Conservation (phyloP, 2,888 invertebrate genomes). For the Stratiomys singularior region DNA sequence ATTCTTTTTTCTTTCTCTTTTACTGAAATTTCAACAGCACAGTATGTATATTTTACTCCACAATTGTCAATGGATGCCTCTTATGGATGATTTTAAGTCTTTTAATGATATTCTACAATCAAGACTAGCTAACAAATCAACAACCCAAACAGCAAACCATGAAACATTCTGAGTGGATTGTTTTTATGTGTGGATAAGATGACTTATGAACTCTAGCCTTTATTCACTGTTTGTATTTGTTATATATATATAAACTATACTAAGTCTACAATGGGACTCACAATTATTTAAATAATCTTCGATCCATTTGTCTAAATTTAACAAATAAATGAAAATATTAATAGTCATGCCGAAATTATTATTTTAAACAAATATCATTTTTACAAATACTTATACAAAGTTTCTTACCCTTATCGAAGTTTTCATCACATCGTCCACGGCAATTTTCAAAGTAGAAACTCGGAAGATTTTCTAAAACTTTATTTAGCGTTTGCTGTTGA, state of each 20-base stretch:
- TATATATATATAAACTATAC: too few species aligned
- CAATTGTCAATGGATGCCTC: too few species aligned
- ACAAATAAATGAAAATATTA: slow-evolving; percentile 42
- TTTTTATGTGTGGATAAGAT: neutral
- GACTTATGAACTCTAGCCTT: slow-evolving; percentile 13
- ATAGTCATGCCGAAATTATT: slow-evolving; percentile 35
- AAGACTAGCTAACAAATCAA: too few species aligned
- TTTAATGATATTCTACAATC: too few species aligned
- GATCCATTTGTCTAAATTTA: slow-evolving; percentile 44
- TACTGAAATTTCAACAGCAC: too few species aligned
- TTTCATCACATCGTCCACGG: slow-evolving; percentile 77
- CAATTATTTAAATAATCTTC: slow-evolving; percentile 46
- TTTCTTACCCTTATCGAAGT: slow-evolving; percentile 62
- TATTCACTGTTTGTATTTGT: neutral
- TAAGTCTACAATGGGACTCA: slow-evolving; percentile 29
- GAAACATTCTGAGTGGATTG: neutral
- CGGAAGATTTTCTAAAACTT: slow-evolving; percentile 91
- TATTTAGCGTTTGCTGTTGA: slow-evolving; percentile 94
- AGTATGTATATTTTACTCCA: too few species aligned
- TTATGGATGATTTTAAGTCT: too few species aligned
- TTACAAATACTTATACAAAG: too few species aligned
- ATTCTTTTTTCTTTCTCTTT: too few species aligned
- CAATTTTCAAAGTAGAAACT: slow-evolving; percentile 94
- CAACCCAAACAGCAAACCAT: neutral
- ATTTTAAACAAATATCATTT: neutral